Evolutionary conservation across 2,113 vertebrate genomes (phyloP).

Genomic region (Siniperca chuatsi): DNA sequence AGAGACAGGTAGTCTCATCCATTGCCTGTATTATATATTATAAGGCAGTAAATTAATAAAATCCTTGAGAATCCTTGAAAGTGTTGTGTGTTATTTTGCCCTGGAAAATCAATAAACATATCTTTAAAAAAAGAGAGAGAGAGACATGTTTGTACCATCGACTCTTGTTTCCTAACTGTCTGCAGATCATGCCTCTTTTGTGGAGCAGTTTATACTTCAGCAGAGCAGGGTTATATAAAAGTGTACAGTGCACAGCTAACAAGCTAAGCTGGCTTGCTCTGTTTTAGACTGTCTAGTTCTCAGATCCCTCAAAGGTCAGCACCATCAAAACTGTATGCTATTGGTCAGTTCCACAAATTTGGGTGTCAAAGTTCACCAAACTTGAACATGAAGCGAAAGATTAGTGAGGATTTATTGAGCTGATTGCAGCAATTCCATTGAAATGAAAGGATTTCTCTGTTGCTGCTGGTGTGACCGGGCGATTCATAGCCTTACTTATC

Average conservation of each 20-base stretch:
- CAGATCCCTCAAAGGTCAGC: not conserved
- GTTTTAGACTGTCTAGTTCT: not conserved
- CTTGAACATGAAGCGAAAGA: not conserved
- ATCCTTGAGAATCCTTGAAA: too few species aligned
- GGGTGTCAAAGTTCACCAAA: not conserved
- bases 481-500: not conserved
- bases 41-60: too few species aligned
- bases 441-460: not conserved
- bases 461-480: not conserved
- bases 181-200: not conserved
- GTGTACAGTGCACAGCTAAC: not conserved
- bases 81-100: too few species aligned
- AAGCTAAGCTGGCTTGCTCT: not conserved
- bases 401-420: not conserved
- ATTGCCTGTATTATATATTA: too few species aligned
- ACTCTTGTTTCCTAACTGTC: not conserved
- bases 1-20: too few species aligned
- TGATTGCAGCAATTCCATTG: not conserved
- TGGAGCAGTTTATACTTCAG: not conserved
- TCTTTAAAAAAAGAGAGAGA: too few species aligned
- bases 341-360: not conserved
- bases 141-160: too few species aligned
- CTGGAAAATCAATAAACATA: too few species aligned
- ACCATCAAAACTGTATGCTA: not conserved
- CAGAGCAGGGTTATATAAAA: not conserved